A percentile compares a stretch with the other conserved stretches of the same genome.
These are phyloP conservation scores for Pelecanoides urinatrix DNA, from an alignment of 2,113 vertebrate genomes.

Conservation along the genomic window DNA sequence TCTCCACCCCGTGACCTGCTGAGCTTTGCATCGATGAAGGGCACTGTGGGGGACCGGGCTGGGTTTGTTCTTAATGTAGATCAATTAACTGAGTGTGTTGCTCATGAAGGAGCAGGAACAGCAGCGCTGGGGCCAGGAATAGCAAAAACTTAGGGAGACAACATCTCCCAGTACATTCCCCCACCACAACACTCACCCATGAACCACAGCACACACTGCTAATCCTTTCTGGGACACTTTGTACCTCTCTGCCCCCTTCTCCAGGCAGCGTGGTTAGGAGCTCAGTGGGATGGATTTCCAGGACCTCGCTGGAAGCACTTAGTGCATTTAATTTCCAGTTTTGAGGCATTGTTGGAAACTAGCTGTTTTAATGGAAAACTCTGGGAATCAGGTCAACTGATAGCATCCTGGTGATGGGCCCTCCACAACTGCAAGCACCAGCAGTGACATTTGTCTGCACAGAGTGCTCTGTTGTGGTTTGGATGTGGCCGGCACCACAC, in stretches of 20 bases:
- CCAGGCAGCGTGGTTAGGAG: not conserved
- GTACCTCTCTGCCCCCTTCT: not conserved
- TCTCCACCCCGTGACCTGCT: rapidly evolving
- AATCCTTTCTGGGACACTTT: not conserved
- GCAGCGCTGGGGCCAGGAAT: not conserved
- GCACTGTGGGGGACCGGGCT: not conserved
- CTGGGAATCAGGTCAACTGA: not conserved
- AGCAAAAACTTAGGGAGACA: not conserved
- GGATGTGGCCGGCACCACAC: not conserved
- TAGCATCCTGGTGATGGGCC: rapidly evolving
- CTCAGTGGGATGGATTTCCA: not conserved
- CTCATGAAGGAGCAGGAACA: not conserved
- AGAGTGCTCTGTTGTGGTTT: not conserved
- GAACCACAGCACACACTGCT: not conserved
- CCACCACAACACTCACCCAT: not conserved
- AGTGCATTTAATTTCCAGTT: not conserved
- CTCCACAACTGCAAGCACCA: not conserved
- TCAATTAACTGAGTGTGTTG: not conserved
- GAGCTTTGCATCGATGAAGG: not conserved
- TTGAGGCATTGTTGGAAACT: not conserved
- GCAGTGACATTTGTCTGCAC: not conserved
- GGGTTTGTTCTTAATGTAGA: not conserved
- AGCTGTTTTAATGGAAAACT: not conserved
- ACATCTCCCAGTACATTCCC: not conserved
- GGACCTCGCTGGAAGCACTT: not conserved